phyloP scores from a whole-genome alignment of 1,140 invertebrate species.

The Sesamia nonagrioides region DNA sequence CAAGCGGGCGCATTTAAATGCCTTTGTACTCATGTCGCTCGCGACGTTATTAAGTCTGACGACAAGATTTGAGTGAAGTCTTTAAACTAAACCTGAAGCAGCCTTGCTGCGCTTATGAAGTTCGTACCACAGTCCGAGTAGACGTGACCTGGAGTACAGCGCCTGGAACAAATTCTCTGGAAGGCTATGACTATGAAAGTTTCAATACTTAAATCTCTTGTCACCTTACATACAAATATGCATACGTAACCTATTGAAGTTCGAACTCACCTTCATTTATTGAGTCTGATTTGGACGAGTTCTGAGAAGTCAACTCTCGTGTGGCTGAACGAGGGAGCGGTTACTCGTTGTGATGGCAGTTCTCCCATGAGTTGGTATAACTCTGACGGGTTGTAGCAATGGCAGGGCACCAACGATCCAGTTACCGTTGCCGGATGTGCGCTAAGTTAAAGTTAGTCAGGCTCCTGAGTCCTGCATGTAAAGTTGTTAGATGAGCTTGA shows the following conservation, averaged over 20 bases:
- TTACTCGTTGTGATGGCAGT: conserved; percentile 54
- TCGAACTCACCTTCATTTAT: conserved; percentile 59
- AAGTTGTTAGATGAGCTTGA: conserved; percentile 53
- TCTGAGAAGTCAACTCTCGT: conserved; percentile 69
- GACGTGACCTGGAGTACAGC: conserved; percentile 10
- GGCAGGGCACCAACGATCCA: conserved; percentile 61
- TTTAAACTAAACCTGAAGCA: conserved; percentile 7
- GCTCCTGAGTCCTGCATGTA: no score
- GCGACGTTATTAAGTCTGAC: neutral
- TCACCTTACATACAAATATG: conserved; percentile 75
- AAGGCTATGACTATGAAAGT: conserved; percentile 74
- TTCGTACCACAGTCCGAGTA: conserved; percentile 39
- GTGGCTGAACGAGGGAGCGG: conserved; percentile 58
- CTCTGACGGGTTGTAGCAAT: conserved; percentile 42
- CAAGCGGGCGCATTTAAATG: no score
- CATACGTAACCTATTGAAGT: conserved; percentile 68
- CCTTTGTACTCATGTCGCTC: conserved; percentile 20
- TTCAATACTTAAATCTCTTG: conserved; percentile 70
- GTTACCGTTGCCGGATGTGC: conserved; percentile 57
- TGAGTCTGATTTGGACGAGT: conserved; percentile 55
- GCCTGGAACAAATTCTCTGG: conserved; percentile 63
- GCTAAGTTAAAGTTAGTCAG: conserved; percentile 54
- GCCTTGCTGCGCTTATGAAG: conserved; percentile 16
- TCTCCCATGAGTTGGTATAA: conserved; percentile 62
- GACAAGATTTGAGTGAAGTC: neutral